phyloP scores from a whole-genome alignment of 1,140 invertebrate species.

The Hypothenemus hampei region DNA sequence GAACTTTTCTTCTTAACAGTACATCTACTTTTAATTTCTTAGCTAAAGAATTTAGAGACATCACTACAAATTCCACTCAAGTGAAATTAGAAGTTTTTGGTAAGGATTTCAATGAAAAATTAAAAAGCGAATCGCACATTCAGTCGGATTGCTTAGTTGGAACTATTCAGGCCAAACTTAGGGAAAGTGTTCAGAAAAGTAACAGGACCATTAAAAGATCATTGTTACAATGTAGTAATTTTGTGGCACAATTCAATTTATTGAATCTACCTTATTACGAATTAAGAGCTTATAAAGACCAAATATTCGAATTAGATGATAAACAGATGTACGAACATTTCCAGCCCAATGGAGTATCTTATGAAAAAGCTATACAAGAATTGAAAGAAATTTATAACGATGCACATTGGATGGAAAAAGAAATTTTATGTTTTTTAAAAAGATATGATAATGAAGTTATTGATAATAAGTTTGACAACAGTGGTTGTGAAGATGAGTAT shows the following conservation, averaged over 20 bases:
- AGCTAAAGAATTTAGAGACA: not conserved
- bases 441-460: not conserved
- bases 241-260: not conserved
- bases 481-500: no score
- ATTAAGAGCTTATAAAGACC: slow-evolving; percentile 1
- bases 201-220: slow-evolving; percentile 1
- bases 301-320: not conserved
- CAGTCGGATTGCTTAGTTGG: not conserved
- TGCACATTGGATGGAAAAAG: not conserved
- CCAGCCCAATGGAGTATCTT: not conserved
- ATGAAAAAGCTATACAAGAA: not conserved
- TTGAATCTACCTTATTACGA: slow-evolving; percentile 6
- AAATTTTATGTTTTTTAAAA: not conserved
- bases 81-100: no score
- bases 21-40: not conserved
- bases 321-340: not conserved
- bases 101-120: no score
- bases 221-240: not conserved
- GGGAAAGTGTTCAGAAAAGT: not conserved
- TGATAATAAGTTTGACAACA: no score
- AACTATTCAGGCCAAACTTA: not conserved
- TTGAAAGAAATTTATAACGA: not conserved
- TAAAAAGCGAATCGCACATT: no score
- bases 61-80: not conserved
- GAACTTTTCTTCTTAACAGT: not conserved